Conservation (phyloP, 1,140 invertebrate genomes). For the Drosophila tani region DNA sequence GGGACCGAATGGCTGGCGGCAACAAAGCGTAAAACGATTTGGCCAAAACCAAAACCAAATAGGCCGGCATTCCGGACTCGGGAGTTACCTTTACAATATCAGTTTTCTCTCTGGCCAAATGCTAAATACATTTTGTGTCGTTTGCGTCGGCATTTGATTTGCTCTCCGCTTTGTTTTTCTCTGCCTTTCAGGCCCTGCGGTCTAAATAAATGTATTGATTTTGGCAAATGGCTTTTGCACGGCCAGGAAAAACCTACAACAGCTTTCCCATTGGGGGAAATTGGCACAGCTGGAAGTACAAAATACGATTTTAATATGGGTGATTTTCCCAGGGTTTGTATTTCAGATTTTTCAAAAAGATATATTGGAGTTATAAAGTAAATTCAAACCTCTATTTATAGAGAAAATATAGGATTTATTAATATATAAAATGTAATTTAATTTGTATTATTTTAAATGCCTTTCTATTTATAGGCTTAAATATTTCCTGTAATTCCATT, state of each 20-base stretch:
- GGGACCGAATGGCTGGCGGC: constrained; percentile 38
- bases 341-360: not conserved
- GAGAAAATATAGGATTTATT: not conserved
- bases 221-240: constrained; percentile 76
- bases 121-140: constrained; percentile 68
- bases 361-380: too few species aligned
- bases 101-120: constrained; percentile 16
- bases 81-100: constrained; percentile 57
- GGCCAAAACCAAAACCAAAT: constrained; percentile 59
- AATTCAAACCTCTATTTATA: not conserved
- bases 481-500: too few species aligned
- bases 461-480: not conserved
- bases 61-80: constrained; percentile 1
- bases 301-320: constrained; percentile 31
- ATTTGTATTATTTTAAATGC: not conserved
- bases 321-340: not conserved
- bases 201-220: constrained; percentile 82
- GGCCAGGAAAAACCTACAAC: constrained; percentile 15
- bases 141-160: constrained; percentile 45
- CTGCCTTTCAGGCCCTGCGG: constrained; percentile 46
- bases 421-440: too few species aligned
- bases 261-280: constrained; percentile 7
- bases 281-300: constrained; percentile 43
- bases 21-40: constrained; percentile 68
- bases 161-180: constrained; percentile 33